Evolutionary conservation across 1,140 invertebrate genomes (phyloP).

Genomic region (Batillaria attramentaria): DNA sequence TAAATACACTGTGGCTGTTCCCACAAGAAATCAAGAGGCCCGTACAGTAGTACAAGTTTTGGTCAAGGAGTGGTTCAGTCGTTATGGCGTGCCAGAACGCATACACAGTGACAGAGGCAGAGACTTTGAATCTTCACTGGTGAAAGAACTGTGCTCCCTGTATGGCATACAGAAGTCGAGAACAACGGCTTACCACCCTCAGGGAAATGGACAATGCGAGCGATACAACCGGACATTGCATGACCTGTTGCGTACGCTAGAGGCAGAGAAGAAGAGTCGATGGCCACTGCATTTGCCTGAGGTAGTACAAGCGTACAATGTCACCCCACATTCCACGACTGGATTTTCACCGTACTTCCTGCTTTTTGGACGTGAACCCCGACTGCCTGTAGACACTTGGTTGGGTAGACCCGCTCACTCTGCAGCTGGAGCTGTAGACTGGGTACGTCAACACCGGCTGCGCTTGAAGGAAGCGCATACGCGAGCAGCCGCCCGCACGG

Average conservation of each 20-base stretch:
- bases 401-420: not conserved
- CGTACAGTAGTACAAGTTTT: slow-evolving; percentile 24
- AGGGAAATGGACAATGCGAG: slow-evolving; percentile 44
- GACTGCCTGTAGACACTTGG: not conserved
- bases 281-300: slow-evolving; percentile 40
- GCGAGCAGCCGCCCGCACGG: not conserved
- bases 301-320: slow-evolving; percentile 38
- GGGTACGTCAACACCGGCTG: slow-evolving; percentile 12
- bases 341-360: slow-evolving; percentile 36
- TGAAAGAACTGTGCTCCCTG: slow-evolving; percentile 35
- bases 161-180: slow-evolving; percentile 37
- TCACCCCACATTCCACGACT: slow-evolving; percentile 34
- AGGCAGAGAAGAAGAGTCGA: slow-evolving; percentile 22
- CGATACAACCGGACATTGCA: slow-evolving; percentile 46
- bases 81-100: slow-evolving; percentile 34
- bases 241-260: slow-evolving; percentile 41
- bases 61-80: slow-evolving; percentile 35
- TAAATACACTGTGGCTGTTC: slow-evolving; percentile 38
- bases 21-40: slow-evolving; percentile 41
- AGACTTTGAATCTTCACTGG: slow-evolving; percentile 36
- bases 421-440: not conserved
- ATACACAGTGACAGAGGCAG: slow-evolving; percentile 37
- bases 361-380: slow-evolving; percentile 35
- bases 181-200: slow-evolving; percentile 48
- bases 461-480: slow-evolving; percentile 21